A percentile compares a stretch with the other conserved stretches of the same genome.
phyloP scores from a whole-genome alignment of 2,888 invertebrate genomes.

The Nycteola revayana region DNA sequence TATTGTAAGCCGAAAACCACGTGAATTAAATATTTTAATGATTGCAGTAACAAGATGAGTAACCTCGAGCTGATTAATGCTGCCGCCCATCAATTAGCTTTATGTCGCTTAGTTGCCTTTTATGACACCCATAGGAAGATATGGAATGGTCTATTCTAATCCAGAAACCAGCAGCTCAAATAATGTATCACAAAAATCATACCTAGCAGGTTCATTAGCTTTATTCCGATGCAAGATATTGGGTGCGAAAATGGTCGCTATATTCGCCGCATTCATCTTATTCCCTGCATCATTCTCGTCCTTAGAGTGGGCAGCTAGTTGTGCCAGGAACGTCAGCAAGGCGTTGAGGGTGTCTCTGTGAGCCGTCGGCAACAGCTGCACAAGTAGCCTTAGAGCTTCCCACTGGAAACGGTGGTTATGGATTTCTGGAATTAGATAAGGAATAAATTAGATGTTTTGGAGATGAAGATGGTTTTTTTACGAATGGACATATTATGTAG shows the following conservation, averaged over 20 bases:
- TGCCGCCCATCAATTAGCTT: too few species aligned
- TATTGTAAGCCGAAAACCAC: too few species aligned
- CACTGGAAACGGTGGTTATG: conserved; percentile 91
- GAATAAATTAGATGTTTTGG: not conserved
- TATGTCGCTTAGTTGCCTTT: too few species aligned
- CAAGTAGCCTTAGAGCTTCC: conserved; percentile 91
- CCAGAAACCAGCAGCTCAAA: too few species aligned
- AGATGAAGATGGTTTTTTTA: not conserved
- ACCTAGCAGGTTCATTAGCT: conserved; percentile 79
- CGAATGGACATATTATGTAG: not conserved
- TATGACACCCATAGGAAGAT: too few species aligned
- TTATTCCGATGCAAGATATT: conserved; percentile 93
- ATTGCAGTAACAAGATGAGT: too few species aligned
- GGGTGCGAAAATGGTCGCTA: conserved; percentile 97
- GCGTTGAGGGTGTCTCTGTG: conserved; percentile 95
- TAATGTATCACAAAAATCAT: too few species aligned
- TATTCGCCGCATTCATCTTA: conserved; percentile 96
- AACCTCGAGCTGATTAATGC: too few species aligned
- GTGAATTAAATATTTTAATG: too few species aligned
- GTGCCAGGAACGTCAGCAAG: conserved; percentile 90
- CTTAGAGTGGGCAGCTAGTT: conserved; percentile 87
- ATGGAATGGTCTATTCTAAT: too few species aligned
- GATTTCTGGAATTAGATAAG: conserved; percentile 89
- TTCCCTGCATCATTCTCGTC: conserved; percentile 89
- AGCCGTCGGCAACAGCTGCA: conserved; percentile 92